Base-by-base conservation (phyloP, 2,888 invertebrate species). In the Drosophila ezoana region DNA sequence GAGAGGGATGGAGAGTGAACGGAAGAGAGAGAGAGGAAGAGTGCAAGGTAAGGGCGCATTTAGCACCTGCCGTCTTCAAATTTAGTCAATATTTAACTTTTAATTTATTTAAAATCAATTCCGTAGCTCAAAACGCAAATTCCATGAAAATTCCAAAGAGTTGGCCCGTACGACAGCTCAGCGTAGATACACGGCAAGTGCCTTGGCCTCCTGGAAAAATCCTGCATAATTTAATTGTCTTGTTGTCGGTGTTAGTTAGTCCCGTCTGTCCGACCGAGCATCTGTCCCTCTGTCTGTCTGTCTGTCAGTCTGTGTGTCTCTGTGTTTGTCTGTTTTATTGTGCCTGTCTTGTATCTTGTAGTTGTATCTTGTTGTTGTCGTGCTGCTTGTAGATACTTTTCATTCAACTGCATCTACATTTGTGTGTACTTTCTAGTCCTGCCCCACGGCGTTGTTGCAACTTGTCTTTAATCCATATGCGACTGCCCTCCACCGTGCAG, bases 81-180 rank as follows among this genome's bases (percentile, higher is more conserved):
- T 58, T 57, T 56, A 63, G 85, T 81, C 82, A 81, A 81, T 85
- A 70, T 85, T 83, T 79, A 82, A 76, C 32, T 83, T 85, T 70
- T 85, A 70, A 82, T 82, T 88, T 79, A 76, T 79, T 87, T 86
- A 88, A 71, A 82, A 70, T 72, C 83, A 87, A 88, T 81, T 75
- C 71, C 23, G 23, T 5, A 18, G 70, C 44, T 33, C 28, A 32
- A 28, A 44, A 69, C 11, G 48, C 37, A 59, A 76, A 61, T 61
- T 41, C 28, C 28, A 28, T 23, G 33, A 1, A 48, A 40, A 58
- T 41, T 52, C 57, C 49, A 48, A 40, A 28, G 10, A 28, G n/a
- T 10, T 28, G 16, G 35, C n/a, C 18, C 20, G n/a, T 10, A 10
- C 0, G 10, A 35, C 23, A 37, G n/a, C 16, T 41, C 23, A 13